These are phyloP conservation scores for Meloidogyne hapla DNA, from an alignment of 1,140 invertebrate species.

Conservation along the genomic window DNA sequence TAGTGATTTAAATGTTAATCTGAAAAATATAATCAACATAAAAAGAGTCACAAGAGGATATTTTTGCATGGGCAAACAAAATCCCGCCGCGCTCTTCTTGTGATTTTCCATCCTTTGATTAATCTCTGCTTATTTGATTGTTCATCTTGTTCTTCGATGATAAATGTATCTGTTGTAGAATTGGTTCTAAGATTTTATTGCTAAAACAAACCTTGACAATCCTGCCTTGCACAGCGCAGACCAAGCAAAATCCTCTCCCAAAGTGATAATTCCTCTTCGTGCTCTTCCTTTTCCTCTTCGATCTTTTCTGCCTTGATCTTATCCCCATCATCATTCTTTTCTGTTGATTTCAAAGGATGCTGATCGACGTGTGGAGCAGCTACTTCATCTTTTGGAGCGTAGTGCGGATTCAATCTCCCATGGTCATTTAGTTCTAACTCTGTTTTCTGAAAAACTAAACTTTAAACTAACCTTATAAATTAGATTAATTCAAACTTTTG, in stretches of 20 bases:
- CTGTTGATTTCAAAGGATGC: background rate
- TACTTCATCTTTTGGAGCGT: background rate
- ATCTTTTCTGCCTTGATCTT: background rate
- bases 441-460: too few relatives aligned
- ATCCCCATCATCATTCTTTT: background rate
- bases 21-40: background rate
- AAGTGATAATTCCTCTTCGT: slow-evolving; percentile 8
- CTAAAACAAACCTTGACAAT: slow-evolving; percentile 17
- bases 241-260: slow-evolving; percentile 27
- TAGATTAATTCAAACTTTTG: background rate
- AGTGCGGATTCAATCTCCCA: too few relatives aligned
- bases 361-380: background rate
- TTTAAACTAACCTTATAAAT: too few relatives aligned
- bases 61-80: slow-evolving; percentile 14
- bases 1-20: too few relatives aligned
- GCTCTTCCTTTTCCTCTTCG: slow-evolving; percentile 1
- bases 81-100: slow-evolving; percentile 13
- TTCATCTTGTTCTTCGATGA: background rate
- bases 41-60: background rate
- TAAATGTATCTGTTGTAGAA: slow-evolving; percentile 14
- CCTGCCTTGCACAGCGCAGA: slow-evolving; percentile 19
- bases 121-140: background rate
- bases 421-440: too few relatives aligned
- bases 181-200: background rate
- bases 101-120: slow-evolving; percentile 30